phyloP scores from a whole-genome alignment of 2,113 vertebrate species.

The Isichthys henryi region DNA sequence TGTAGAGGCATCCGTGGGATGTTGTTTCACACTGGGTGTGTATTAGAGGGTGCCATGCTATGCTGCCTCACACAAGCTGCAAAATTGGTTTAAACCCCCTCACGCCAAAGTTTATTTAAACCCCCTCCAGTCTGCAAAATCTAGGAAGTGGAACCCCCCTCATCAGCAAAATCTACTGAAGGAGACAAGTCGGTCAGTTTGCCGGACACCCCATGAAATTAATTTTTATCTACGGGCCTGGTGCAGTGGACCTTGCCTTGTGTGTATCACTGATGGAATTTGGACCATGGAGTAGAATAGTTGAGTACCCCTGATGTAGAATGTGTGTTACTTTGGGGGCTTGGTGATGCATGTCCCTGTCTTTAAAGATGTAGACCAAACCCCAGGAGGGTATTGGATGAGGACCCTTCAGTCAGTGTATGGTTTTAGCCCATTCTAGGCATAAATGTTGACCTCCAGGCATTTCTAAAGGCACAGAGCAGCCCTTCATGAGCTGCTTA shows the following conservation, averaged over 20 bases:
- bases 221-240: not conserved
- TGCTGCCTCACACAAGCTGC: not conserved
- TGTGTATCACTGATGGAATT: not conserved
- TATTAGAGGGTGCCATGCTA: not conserved
- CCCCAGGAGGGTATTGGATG: constrained; percentile 14
- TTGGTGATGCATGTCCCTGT: constrained; percentile 26
- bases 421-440: not conserved
- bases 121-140: not conserved
- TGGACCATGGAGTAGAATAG: not conserved
- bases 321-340: constrained; percentile 34
- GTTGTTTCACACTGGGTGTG: too few relatives aligned
- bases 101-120: not conserved
- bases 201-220: not conserved
- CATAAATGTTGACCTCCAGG: not conserved
- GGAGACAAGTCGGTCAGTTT: not conserved
- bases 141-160: not conserved
- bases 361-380: constrained; percentile 18
- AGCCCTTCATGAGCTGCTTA: not conserved
- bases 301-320: constrained; percentile 28
- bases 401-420: constrained; percentile 8
- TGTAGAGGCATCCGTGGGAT: too few relatives aligned
- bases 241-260: not conserved
- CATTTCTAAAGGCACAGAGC: not conserved
- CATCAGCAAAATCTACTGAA: not conserved
- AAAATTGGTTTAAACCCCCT: not conserved